Evolutionary conservation across 2,888 invertebrate genomes (phyloP), one percentile per base, ranked within the genome.

Genomic region (Zootermopsis nevadensis): DNA sequence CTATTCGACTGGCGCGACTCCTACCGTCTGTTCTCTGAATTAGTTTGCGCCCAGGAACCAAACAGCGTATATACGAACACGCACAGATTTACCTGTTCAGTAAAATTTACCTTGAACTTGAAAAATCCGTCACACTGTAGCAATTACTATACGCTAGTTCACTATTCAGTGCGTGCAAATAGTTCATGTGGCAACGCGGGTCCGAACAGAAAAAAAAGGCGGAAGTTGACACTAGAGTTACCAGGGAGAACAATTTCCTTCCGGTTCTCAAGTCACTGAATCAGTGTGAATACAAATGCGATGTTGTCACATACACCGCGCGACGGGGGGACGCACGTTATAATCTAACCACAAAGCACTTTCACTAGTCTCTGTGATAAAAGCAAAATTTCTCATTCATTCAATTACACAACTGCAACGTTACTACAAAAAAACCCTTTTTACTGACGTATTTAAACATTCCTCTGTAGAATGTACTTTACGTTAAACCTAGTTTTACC

Each of bases 131-230:
- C 3, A 15, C 19, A 48, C 48, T 48, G 48, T 19, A 48, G 15
- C 15, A 48, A 48, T 48, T 48, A 48, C 48, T 48, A 48, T 2
- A 15, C 15, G 19, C 3, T 19, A 19, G 19, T 15, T 48, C 48
- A 15, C 7, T 15, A 19, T 48, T 48, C 48, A 48, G 22, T 69
- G 33, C 69, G 22, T 69, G 33, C 69, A 22, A 35, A 74, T 74
- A 69, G n/a, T n/a, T 30, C 27, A 74, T 74, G 33, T 38, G 38
- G 74, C 74, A 74, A 74, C 74, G n/a, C n/a, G 24, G 24, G 38
- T 38, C 38, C 35, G 33, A 74, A n/a, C 35, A 74, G 74, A 74
- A 74, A n/a, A 74, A 74, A 74, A 74, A 74, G 69, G 74, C 74
- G 74, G 74, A 74, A 74, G 74, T 74, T 74, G 74, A 74, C 74